A percentile compares a stretch with the other conserved stretches of the same genome.
These are phyloP conservation scores for Paratilapia polleni DNA, from an alignment of 2,113 vertebrate genomes.

Conservation along the genomic window DNA sequence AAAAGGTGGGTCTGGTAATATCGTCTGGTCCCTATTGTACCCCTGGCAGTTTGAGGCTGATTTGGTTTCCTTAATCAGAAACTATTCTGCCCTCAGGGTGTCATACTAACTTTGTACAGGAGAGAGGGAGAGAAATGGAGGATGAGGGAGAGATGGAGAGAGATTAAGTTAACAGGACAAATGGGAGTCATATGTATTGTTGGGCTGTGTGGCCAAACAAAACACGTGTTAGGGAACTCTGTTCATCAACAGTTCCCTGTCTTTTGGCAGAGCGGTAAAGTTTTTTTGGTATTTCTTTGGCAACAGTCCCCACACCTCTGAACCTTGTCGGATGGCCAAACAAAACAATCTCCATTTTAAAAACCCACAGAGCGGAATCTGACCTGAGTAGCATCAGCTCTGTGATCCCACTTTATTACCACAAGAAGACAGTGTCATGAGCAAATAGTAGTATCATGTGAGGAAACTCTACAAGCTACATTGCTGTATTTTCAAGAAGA, in stretches of 20 bases:
- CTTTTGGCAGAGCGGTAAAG: slow-evolving; percentile 48
- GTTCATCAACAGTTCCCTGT: slow-evolving; percentile 16
- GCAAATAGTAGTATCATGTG: background rate
- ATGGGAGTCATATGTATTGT: slow-evolving; percentile 62
- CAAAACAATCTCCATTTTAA: slow-evolving; percentile 37
- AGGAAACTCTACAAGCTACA: background rate
- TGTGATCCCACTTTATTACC: slow-evolving; percentile 19
- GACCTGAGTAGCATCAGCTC: slow-evolving; percentile 25
- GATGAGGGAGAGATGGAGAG: slow-evolving; percentile 19
- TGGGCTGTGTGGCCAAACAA: slow-evolving; percentile 52
- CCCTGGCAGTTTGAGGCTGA: slow-evolving; percentile 39
- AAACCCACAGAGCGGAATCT: slow-evolving; percentile 45
- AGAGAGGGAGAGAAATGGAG: background rate
- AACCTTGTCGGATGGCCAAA: slow-evolving; percentile 53
- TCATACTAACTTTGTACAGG: slow-evolving; percentile 38
- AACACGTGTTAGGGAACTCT: slow-evolving; percentile 51
- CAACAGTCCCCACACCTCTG: slow-evolving; percentile 33
- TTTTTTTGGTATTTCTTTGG: slow-evolving; percentile 57
- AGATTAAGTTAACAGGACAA: slow-evolving; percentile 60
- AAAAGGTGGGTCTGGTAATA: slow-evolving; percentile 50
- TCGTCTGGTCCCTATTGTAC: slow-evolving; percentile 21
- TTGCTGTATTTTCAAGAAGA: background rate
- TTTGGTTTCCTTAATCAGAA: slow-evolving; percentile 70
- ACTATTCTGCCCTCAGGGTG: slow-evolving; percentile 25
- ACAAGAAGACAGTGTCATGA: background rate